These are phyloP conservation scores for Desmophyllum pertusum DNA, from an alignment of 92 coral and sea anemone species.

Conservation along the genomic window DNA sequence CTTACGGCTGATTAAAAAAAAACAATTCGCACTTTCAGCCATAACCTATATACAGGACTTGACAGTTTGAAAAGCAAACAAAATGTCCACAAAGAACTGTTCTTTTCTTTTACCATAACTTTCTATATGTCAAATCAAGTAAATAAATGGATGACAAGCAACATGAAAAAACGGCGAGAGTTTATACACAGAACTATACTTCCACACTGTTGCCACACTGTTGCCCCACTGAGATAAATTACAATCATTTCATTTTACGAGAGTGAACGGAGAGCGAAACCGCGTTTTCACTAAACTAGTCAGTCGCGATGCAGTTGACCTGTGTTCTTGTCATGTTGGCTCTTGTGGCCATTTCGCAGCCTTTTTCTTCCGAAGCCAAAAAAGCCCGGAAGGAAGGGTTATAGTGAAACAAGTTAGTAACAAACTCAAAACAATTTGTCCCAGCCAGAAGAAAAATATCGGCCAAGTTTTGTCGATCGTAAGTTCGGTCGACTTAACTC, in stretches of 20 bases:
- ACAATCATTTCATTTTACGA: not conserved
- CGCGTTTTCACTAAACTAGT: not conserved
- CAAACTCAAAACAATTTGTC: constrained; percentile 10
- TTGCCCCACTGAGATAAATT: not conserved
- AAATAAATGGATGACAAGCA: constrained; percentile 7
- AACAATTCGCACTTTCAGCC: too few relatives aligned
- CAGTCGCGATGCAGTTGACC: constrained; percentile 14
- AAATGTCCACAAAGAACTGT: not conserved
- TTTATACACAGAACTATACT: too few relatives aligned
- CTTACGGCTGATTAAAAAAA: too few relatives aligned
- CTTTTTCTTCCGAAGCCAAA: constrained; percentile 10
- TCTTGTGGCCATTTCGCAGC: not conserved
- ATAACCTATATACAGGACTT: too few relatives aligned
- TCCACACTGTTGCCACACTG: not conserved
- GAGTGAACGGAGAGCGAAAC: not conserved
- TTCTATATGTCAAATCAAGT: not conserved
- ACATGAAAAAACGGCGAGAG: constrained; percentile 41
- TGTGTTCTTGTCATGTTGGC: not conserved
- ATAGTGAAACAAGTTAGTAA: constrained; percentile 5
- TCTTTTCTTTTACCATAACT: not conserved
- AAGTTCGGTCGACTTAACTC: constrained; percentile 32
- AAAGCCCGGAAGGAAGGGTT: not conserved
- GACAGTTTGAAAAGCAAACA: not conserved
- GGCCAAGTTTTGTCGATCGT: constrained; percentile 36
- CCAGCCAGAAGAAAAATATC: constrained; percentile 11